These are phyloP conservation scores for Eupithecia exiguata DNA, from an alignment of 2,888 invertebrate species.

Conservation along the genomic window DNA sequence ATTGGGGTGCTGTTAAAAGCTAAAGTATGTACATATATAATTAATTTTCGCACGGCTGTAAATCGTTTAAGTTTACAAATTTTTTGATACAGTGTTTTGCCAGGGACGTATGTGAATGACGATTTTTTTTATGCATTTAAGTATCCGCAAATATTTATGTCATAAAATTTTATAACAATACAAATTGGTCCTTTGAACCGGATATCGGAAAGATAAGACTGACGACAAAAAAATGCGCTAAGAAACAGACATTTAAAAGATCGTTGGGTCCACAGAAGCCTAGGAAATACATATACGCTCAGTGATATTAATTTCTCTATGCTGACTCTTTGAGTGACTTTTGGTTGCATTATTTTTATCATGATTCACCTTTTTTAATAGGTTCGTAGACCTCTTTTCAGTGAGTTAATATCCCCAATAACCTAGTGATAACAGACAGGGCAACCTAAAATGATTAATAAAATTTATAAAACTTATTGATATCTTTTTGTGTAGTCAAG, in stretches of 20 bases:
- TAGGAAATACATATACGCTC: not conserved
- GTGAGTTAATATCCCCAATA: not conserved
- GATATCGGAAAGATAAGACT: not conserved
- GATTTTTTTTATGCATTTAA: not conserved
- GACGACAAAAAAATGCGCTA: not conserved
- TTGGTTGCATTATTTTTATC: not conserved
- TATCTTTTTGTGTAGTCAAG: not conserved
- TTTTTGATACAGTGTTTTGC: not conserved
- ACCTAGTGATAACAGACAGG: not conserved
- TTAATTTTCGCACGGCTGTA: constrained; percentile 4
- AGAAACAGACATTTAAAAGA: not conserved
- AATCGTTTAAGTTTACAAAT: not conserved
- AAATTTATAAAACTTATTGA: not conserved
- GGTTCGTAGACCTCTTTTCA: not conserved
- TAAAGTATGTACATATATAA: not conserved
- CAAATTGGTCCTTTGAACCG: not conserved
- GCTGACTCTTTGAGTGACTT: not conserved
- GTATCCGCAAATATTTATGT: not conserved
- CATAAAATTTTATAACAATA: not conserved
- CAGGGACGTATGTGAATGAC: not conserved
- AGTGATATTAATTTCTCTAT: not conserved
- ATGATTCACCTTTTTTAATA: not conserved
- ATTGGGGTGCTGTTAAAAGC: constrained; percentile 15
- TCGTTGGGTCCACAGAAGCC: not conserved
- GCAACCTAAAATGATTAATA: not conserved